Evolutionary conservation across 2,797 vertebrate genomes (phyloP).

Genomic region (Sardinella longiceps): DNA sequence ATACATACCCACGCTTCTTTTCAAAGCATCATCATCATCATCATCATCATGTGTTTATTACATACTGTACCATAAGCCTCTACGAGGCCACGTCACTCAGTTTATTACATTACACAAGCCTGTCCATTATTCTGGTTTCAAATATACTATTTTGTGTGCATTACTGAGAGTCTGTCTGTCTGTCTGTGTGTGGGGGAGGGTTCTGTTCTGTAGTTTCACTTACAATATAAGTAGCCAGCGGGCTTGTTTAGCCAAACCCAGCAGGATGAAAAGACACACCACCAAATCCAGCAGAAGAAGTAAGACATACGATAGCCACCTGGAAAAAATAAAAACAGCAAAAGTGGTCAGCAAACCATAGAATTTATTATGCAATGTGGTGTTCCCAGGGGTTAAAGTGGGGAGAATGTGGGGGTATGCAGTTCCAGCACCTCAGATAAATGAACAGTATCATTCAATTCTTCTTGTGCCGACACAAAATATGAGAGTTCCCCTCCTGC

Average conservation of each 20-base stretch:
- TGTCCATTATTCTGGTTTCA: background rate
- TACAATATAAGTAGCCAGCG: constrained; percentile 92
- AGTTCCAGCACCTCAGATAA: too few relatives aligned
- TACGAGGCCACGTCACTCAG: background rate
- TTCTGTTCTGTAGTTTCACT: constrained; percentile 57
- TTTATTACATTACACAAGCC: background rate
- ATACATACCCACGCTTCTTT: background rate
- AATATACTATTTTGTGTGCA: background rate
- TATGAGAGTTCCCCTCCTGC: too few relatives aligned
- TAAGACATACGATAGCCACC: constrained; percentile 89
- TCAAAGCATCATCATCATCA: background rate
- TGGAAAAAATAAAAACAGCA: constrained; percentile 57
- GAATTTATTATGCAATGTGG: too few relatives aligned
- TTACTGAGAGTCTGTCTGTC: constrained; percentile 40
- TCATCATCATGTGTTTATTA: background rate
- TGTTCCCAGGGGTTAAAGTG: too few relatives aligned
- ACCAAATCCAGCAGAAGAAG: constrained; percentile 87
- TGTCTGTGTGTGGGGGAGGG: constrained; percentile 25
- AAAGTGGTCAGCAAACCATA: background rate
- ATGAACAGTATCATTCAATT: too few relatives aligned
- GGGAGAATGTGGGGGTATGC: too few relatives aligned
- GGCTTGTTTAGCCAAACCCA: constrained; percentile 89
- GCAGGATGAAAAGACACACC: constrained; percentile 88
- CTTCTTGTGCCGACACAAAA: too few relatives aligned
- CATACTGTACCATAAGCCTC: background rate